Evolutionary conservation across 2,888 invertebrate species (phyloP).

Genomic region (Malacosoma neustria): DNA sequence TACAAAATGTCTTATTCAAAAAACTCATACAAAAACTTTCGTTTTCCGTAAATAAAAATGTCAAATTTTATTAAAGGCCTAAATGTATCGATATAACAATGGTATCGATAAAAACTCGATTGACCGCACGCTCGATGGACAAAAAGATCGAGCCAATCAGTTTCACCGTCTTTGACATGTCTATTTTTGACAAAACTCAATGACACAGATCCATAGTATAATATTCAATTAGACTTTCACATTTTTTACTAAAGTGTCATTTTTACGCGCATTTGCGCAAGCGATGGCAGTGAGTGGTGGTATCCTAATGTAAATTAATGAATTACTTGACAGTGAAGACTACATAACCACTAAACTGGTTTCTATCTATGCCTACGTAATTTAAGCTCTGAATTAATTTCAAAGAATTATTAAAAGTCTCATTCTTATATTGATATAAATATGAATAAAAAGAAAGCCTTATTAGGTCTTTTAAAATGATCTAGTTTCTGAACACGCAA

Average conservation of each 20-base stretch:
- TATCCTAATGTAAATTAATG: background rate
- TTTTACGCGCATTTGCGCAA: background rate
- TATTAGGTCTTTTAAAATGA: no score
- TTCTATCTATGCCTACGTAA: no score
- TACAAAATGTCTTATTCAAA: no score
- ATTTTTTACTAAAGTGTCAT: background rate
- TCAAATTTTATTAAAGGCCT: background rate
- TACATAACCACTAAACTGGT: no score
- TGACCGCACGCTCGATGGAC: conserved; percentile 13
- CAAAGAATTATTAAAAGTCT: no score
- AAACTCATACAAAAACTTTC: no score
- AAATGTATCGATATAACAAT: background rate
- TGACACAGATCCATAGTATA: background rate
- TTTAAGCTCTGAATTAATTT: no score
- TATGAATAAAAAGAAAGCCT: no score
- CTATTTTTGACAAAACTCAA: conserved; percentile 2
- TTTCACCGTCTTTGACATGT: conserved; percentile 14
- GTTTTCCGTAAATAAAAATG: background rate
- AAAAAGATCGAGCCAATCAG: conserved; percentile 18
- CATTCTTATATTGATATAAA: no score
- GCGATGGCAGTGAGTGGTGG: background rate
- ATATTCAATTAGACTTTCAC: background rate
- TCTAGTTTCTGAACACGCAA: no score
- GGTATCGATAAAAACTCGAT: conserved; percentile 12
- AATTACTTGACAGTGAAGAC: no score